Evolutionary conservation across 2,797 vertebrate species (phyloP), one percentile per base, ranked within the genome.

Genomic region (Hapalemur alaotrensis): DNA sequence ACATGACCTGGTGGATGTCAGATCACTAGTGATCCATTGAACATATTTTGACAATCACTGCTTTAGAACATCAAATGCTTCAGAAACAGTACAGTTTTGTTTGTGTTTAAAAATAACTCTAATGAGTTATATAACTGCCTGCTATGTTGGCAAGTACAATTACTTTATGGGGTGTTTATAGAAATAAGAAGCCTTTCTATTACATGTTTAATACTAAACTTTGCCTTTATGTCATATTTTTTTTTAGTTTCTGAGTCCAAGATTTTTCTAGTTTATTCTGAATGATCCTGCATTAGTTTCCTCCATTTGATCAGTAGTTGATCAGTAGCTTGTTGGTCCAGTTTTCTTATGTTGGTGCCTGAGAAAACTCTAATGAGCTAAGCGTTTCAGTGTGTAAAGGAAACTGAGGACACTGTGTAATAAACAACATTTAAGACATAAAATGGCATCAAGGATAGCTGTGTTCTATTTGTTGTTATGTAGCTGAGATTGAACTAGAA

Each of bases 21-120:
- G 43, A 28, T 22, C 18, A 93, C 32, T 9, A 65, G 17, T 17
- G 32, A 92, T 54, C 48, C 46, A 32, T 23, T n/a, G 52, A 63
- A 15, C 15, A 15, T 43, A 86, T 75, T 97, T 93, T 90, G 72
- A 59, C 85, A 70, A 50, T 78, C 57, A 82, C 14, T 93, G 54
- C 54, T 88, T 89, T 73, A 93, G 54, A 83, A 78, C 48, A 65
- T 94, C 28, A 73, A 46, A 61, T 91, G 22, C 48, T 28, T 93
- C 17, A 35, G 67, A 83, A 86, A 83, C 63, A 61, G 67, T 10
- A 69, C 43, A 48, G 43, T 91, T 95, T 91, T 76, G 35, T 59
- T 92, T 95, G 92, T 52, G 23, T 72, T 95, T 69, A 17, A 73
- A 75, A 59, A 41, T 88, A 73, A 73, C 35, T 72, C 12, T 80